Conservation (phyloP, 2,888 invertebrate species). For the Melieria picta region DNA sequence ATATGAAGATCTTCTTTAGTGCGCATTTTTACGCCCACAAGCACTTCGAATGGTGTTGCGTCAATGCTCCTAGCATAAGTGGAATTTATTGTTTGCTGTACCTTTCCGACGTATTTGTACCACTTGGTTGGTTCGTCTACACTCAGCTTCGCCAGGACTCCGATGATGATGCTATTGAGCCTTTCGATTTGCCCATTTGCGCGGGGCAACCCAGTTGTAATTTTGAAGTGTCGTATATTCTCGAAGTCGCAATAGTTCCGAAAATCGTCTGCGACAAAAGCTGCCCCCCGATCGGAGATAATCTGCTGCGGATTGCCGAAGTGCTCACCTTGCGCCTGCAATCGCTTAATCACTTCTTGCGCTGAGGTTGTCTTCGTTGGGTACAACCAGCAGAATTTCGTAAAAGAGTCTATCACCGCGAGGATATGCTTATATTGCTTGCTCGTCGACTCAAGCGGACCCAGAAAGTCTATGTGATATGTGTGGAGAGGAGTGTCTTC, state of each 20-base stretch:
- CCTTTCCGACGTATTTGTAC: conserved; percentile 29
- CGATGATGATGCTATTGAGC: conserved; percentile 27
- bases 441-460: conserved; percentile 53
- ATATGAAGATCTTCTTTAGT: conserved; percentile 20
- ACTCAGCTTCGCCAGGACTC: conserved; percentile 35
- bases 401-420: conserved; percentile 57
- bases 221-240: conserved; percentile 33
- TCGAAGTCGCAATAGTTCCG: conserved; percentile 55
- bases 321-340: conserved; percentile 49
- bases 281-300: conserved; percentile 57
- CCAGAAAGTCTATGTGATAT: conserved; percentile 56
- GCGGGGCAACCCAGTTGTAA: conserved; percentile 37
- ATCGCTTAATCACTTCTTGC: conserved; percentile 52
- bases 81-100: conserved; percentile 34
- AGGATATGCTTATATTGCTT: conserved; percentile 51
- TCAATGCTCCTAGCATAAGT: conserved; percentile 26
- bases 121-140: conserved; percentile 31
- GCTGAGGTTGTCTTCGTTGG: conserved; percentile 52
- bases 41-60: conserved; percentile 32
- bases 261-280: conserved; percentile 50
- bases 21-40: conserved; percentile 29
- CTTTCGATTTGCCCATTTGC: conserved; percentile 39
- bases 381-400: conserved; percentile 60
- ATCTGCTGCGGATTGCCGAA: conserved; percentile 60
- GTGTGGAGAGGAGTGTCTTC: conserved; percentile 42